A percentile compares a stretch with the other conserved stretches of the same genome.
Conservation (phyloP, 2,888 invertebrate genomes). For the Aricia artaxerxes region DNA sequence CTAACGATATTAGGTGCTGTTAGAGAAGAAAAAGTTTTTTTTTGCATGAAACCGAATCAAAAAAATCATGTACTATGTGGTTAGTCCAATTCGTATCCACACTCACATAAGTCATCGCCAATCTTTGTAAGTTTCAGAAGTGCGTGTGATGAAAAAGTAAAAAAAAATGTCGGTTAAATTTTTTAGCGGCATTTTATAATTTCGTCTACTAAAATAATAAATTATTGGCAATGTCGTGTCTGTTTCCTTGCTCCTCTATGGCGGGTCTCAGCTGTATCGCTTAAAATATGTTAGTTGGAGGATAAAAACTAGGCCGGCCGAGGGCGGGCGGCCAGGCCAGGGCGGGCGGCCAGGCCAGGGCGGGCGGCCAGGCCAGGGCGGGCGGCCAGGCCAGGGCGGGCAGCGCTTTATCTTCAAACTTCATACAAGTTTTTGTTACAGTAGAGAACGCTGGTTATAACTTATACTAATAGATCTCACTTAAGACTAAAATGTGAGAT, state of each 20-base stretch:
- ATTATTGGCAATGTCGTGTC: background rate
- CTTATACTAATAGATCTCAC: background rate
- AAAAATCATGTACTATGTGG: too few species aligned
- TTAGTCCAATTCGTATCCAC: too few species aligned
- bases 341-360: constrained; percentile 11
- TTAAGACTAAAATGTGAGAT: background rate
- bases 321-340: constrained; percentile 7
- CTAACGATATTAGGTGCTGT: too few species aligned
- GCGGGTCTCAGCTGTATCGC: constrained; percentile 9
- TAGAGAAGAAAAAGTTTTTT: too few species aligned
- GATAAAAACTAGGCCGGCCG: constrained; percentile 9
- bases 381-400: constrained; percentile 6
- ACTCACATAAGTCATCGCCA: too few species aligned
- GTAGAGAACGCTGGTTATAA: background rate
- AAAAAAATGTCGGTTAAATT: too few species aligned
- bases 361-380: constrained; percentile 10
- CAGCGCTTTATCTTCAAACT: constrained; percentile 2
- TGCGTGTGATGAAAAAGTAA: too few species aligned
- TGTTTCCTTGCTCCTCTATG: background rate
- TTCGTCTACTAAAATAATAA: too few species aligned
- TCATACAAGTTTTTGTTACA: constrained; percentile 16
- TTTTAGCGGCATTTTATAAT: too few species aligned
- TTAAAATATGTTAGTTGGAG: constrained; percentile 11
- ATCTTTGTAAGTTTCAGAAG: too few species aligned
- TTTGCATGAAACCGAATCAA: too few species aligned